phyloP scores from a whole-genome alignment of 1,140 invertebrate genomes.

The Delia radicum region DNA sequence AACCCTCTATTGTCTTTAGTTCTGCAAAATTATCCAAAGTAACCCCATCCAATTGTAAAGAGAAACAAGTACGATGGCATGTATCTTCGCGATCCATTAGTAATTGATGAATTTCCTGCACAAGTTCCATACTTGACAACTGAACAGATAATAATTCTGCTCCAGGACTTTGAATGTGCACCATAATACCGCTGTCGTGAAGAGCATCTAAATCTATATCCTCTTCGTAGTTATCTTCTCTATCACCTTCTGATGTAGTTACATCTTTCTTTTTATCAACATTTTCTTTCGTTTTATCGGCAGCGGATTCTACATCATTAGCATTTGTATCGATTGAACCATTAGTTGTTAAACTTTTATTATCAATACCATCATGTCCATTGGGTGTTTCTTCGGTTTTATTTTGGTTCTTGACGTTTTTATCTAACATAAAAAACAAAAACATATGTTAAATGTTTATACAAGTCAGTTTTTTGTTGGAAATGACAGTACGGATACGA shows the following conservation, averaged over 20 bases:
- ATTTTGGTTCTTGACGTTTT: conserved; percentile 47
- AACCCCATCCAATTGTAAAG: conserved; percentile 88
- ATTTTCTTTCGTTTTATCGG: background rate
- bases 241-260: background rate
- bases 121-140: conserved; percentile 95
- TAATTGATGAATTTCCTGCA: conserved; percentile 98
- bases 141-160: conserved; percentile 90
- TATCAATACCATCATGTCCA: background rate
- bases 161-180: conserved; percentile 87
- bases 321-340: conserved; percentile 38
- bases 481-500: too few species aligned
- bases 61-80: conserved; percentile 97
- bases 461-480: too few species aligned
- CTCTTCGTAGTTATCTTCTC: conserved; percentile 29
- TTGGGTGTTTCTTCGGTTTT: conserved; percentile 38
- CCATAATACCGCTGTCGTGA: conserved; percentile 90
- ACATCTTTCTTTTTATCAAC: background rate
- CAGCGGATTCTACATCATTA: conserved; percentile 32
- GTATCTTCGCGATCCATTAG: conserved; percentile 98
- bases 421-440: too few species aligned
- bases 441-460: too few species aligned
- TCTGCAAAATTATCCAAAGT: conserved; percentile 98
- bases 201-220: conserved; percentile 76
- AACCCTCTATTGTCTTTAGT: conserved; percentile 91
- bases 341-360: background rate